These are phyloP conservation scores for Corythornis leucogaster DNA, from an alignment of 2,797 vertebrate species.

Conservation along the genomic window DNA sequence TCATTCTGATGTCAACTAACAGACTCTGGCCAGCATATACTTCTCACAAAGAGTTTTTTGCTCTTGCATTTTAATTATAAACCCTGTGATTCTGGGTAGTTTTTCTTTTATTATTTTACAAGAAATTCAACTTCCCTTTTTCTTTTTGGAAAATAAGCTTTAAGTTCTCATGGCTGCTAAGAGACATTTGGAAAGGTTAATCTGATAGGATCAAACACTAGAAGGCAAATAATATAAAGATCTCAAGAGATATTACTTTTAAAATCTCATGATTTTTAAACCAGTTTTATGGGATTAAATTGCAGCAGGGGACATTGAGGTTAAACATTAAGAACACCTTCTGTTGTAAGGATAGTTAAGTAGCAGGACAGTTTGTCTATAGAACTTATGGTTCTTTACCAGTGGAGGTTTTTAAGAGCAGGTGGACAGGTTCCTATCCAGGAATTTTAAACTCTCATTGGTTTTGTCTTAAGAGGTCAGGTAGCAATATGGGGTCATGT, in stretches of 20 bases:
- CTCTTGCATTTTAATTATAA: background rate
- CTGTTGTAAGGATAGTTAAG: background rate
- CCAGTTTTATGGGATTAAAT: conserved; percentile 38
- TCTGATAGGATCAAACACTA: conserved; percentile 44
- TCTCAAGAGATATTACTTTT: conserved; percentile 25
- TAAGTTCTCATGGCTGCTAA: conserved; percentile 10
- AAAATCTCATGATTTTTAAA: conserved; percentile 52
- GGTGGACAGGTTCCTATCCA: background rate
- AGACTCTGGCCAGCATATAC: background rate
- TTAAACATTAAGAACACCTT: conserved; percentile 26
- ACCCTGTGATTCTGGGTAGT: background rate
- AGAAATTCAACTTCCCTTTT: background rate
- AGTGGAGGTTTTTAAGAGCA: background rate
- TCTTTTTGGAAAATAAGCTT: conserved; percentile 13
- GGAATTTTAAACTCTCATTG: background rate
- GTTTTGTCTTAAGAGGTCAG: background rate
- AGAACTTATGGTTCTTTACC: background rate
- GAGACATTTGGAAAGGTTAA: conserved; percentile 62
- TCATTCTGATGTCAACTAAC: background rate
- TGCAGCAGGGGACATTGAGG: conserved; percentile 4
- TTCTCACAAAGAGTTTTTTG: background rate
- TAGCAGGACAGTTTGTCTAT: background rate
- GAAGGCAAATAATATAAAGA: conserved; percentile 42
- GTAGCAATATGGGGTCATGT: background rate
- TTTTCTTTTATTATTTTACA: background rate